Conservation (phyloP, 2,113 vertebrate genomes). For the Lontra canadensis region DNA sequence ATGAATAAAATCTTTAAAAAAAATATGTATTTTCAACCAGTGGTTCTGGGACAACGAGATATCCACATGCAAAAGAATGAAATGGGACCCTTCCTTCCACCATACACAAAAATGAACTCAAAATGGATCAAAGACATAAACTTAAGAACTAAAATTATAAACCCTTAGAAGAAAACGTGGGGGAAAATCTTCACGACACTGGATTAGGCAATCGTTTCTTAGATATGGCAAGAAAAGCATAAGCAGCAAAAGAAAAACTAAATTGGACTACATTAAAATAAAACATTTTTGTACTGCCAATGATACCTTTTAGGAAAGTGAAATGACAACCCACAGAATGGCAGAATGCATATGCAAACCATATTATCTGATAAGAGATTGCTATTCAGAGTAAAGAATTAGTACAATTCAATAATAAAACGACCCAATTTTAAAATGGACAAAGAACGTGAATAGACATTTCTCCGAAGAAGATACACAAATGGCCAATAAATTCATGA, state of each 20-base stretch:
- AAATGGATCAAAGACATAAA: neutral
- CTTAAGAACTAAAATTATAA: neutral
- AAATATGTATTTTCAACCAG: constrained; percentile 20
- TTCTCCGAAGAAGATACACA: neutral
- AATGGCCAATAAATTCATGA: neutral
- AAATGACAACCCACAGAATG: neutral
- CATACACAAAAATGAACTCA: neutral
- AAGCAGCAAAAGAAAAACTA: neutral
- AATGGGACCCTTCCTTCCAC: neutral
- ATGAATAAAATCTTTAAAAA: too few species aligned
- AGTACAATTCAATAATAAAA: constrained; percentile 1
- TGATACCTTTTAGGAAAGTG: neutral
- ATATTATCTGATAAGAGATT: neutral
- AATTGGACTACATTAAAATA: neutral
- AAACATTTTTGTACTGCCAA: neutral
- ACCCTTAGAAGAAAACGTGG: neutral
- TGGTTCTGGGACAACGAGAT: neutral
- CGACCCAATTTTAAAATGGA: neutral
- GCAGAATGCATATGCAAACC: neutral
- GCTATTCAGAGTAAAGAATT: neutral
- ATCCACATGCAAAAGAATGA: neutral
- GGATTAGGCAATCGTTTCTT: neutral
- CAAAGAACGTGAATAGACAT: neutral
- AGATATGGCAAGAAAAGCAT: neutral
- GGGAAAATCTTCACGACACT: neutral